A percentile compares a stretch with the other conserved stretches of the same genome.
Conservation (phyloP, 2,113 vertebrate genomes). For the Apodemus speciosus region DNA sequence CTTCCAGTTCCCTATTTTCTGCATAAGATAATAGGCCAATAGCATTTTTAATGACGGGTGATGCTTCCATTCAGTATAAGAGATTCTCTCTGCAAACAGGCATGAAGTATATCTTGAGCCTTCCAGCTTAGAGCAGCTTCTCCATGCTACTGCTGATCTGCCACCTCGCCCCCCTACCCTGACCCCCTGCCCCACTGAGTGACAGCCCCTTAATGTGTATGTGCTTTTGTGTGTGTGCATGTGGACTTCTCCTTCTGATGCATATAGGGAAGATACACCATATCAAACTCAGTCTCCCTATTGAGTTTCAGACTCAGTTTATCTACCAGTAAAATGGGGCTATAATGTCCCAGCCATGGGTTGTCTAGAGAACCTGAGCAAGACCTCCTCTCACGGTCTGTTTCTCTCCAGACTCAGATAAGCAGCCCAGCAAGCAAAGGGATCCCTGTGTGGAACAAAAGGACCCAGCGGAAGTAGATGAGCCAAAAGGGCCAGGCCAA, state of each 20-base stretch:
- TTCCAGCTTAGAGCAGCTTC: not conserved
- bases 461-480: fast-evolving
- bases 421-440: fast-evolving
- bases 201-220: not conserved
- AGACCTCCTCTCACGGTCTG: not conserved
- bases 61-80: too few relatives aligned
- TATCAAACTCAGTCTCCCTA: not conserved
- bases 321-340: not conserved
- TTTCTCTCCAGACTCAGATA: not conserved
- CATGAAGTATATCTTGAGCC: not conserved
- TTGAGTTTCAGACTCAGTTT: not conserved
- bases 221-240: not conserved
- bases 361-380: too few relatives aligned
- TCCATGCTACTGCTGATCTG: not conserved
- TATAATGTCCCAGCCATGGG: too few relatives aligned
- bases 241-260: not conserved
- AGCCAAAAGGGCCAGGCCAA: fast-evolving
- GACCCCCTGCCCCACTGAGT: not conserved
- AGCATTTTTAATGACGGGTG: too few relatives aligned
- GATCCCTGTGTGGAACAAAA: fast-evolving
- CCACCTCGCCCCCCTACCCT: too few relatives aligned
- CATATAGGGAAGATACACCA: not conserved
- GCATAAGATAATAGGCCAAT: too few relatives aligned
- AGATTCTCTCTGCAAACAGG: too few relatives aligned
- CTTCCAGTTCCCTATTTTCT: too few relatives aligned